Percentiles rank a stretch among this genome's conserved stretches.
phyloP scores from a whole-genome alignment of 2,888 invertebrate species.

The Andrena hattorfiana region DNA sequence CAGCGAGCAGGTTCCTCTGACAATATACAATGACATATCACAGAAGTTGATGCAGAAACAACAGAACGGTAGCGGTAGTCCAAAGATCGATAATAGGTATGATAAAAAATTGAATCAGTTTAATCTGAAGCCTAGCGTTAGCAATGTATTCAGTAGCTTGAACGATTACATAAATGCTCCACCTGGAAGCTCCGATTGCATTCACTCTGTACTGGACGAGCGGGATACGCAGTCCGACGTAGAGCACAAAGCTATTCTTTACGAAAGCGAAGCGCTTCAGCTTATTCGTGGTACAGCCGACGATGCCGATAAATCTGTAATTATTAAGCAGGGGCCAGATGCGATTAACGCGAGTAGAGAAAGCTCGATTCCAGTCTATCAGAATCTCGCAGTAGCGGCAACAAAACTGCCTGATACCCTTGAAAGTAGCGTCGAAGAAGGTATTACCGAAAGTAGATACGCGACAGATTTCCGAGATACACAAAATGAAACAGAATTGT shows the following conservation, averaged over 20 bases:
- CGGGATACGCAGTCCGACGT: constrained; percentile 31
- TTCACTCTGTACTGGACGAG: constrained; percentile 47
- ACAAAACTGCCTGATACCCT: constrained; percentile 7
- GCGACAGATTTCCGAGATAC: not conserved
- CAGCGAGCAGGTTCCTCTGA: constrained; percentile 68
- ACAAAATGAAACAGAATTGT: constrained; percentile 18
- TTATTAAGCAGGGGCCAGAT: constrained; percentile 6
- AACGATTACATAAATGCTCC: constrained; percentile 87
- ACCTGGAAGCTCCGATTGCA: constrained; percentile 75
- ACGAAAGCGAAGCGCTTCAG: constrained; percentile 25
- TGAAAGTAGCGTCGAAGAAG: constrained; percentile 22
- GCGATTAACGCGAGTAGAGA: constrained; percentile 20
- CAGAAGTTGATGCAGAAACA: constrained; percentile 78
- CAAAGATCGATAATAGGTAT: constrained; percentile 79
- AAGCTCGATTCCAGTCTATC: constrained; percentile 1
- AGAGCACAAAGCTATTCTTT: constrained; percentile 27
- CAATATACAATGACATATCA: constrained; percentile 79
- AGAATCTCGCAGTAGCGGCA: constrained; percentile 11
- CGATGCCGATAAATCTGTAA: constrained; percentile 19
- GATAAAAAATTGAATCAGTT: constrained; percentile 81
- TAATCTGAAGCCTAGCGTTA: constrained; percentile 86
- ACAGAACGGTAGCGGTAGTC: constrained; percentile 73
- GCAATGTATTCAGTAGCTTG: constrained; percentile 88
- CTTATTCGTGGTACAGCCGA: constrained; percentile 28
- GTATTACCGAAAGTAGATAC: constrained; percentile 27